These are phyloP conservation scores for Ypsolopha sequella DNA, from an alignment of 2,888 invertebrate genomes.

Conservation along the genomic window DNA sequence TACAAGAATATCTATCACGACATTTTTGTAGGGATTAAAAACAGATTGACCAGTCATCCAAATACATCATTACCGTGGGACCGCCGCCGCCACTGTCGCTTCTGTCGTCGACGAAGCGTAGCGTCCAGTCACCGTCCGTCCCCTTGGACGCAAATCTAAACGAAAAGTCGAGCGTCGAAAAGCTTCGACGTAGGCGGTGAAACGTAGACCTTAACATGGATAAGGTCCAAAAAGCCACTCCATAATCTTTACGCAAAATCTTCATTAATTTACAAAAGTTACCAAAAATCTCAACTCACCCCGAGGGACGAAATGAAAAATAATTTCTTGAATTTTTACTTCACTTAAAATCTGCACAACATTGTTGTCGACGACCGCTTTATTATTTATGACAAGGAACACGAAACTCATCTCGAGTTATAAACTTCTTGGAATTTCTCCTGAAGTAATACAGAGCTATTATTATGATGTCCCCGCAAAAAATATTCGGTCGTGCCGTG, in stretches of 20 bases:
- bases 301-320: slow-evolving; percentile 49
- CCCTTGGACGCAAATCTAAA: too few relatives aligned
- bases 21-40: too few relatives aligned
- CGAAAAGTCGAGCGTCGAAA: too few relatives aligned
- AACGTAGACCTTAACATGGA: not conserved
- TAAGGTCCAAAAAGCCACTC: not conserved
- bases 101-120: too few relatives aligned
- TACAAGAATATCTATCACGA: too few relatives aligned
- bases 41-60: too few relatives aligned
- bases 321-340: slow-evolving; percentile 60
- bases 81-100: too few relatives aligned
- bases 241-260: slow-evolving; percentile 17
- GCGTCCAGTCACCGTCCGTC: too few relatives aligned
- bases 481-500: slow-evolving; percentile 52
- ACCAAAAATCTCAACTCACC: slow-evolving; percentile 43
- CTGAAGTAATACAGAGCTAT: slow-evolving; percentile 71
- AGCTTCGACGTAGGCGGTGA: too few relatives aligned
- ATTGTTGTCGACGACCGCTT: slow-evolving; percentile 68
- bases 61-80: too few relatives aligned
- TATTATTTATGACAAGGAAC: slow-evolving; percentile 72
- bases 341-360: slow-evolving; percentile 66
- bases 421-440: slow-evolving; percentile 72
- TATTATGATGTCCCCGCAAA: slow-evolving; percentile 70
- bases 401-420: slow-evolving; percentile 72
- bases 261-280: slow-evolving; percentile 51